Evolutionary conservation across 2,797 vertebrate genomes (phyloP).

Genomic region (Anniella stebbinsi): DNA sequence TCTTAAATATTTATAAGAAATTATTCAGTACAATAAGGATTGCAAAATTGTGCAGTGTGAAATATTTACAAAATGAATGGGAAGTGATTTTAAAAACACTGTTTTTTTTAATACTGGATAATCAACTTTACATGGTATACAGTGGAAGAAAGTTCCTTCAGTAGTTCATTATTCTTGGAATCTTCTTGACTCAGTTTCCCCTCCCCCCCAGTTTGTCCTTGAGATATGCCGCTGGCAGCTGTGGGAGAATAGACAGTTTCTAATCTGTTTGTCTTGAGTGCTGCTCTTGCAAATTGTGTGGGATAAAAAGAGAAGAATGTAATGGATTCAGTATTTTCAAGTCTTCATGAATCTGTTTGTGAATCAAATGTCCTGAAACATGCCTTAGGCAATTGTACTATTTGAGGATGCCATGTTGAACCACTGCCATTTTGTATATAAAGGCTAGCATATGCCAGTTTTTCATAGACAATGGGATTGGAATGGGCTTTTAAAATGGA

Average conservation of each 20-base stretch:
- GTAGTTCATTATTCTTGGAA: neutral
- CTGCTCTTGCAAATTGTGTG: neutral
- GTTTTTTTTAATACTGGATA: neutral
- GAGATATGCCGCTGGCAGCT: neutral
- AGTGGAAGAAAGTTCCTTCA: neutral
- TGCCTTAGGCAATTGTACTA: slow-evolving; percentile 22
- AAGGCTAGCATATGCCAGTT: slow-evolving; percentile 12
- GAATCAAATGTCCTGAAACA: neutral
- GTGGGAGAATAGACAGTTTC: neutral
- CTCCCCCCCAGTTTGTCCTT: neutral
- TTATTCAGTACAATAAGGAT: neutral
- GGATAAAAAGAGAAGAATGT: neutral
- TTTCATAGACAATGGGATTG: neutral
- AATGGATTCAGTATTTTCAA: neutral
- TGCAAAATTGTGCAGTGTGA: neutral
- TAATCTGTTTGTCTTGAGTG: neutral
- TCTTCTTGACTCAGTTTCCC: neutral
- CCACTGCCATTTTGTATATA: neutral
- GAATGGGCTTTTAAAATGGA: neutral
- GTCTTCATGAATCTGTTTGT: slow-evolving; percentile 7
- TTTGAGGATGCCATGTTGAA: neutral
- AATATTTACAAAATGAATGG: neutral
- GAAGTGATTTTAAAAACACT: neutral
- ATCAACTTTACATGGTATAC: neutral
- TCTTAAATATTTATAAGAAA: neutral